phyloP scores from a whole-genome alignment of 2,113 vertebrate species.

The Amia ocellicauda region DNA sequence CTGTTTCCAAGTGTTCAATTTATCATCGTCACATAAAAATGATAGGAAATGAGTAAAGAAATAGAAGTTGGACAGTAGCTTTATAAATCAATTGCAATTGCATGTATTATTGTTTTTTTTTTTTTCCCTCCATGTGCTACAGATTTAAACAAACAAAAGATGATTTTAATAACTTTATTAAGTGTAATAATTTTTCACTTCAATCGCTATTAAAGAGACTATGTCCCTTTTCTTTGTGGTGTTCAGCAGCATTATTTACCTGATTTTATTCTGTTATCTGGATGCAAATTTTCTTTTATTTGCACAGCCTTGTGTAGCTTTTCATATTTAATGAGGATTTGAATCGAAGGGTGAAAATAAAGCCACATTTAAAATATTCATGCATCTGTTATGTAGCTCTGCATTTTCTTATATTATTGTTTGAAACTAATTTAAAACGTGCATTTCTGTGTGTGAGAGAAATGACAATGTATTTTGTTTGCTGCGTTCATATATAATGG shows the following conservation, averaged over 20 bases:
- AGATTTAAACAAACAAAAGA: slow-evolving; percentile 47
- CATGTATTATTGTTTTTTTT: slow-evolving; percentile 65
- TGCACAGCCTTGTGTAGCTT: too few species aligned
- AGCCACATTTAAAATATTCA: neutral
- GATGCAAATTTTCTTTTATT: too few species aligned
- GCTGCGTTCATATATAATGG: too few species aligned
- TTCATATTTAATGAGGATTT: slow-evolving; percentile 1
- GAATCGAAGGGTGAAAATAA: slow-evolving; percentile 4
- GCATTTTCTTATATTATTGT: too few species aligned
- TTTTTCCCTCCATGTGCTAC: slow-evolving; percentile 68
- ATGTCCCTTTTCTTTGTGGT: slow-evolving; percentile 54
- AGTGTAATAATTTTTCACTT: slow-evolving; percentile 72
- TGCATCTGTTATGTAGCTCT: too few species aligned
- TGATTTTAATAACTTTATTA: slow-evolving; percentile 66
- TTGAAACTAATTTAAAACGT: too few species aligned
- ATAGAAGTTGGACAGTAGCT: slow-evolving; percentile 46
- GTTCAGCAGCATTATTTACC: neutral
- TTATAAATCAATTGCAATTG: slow-evolving; percentile 57
- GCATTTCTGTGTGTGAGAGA: too few species aligned
- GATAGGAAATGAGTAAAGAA: slow-evolving; percentile 39
- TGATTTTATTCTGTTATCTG: too few species aligned
- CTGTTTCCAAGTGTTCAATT: slow-evolving; percentile 53
- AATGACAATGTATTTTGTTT: too few species aligned
- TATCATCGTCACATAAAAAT: slow-evolving; percentile 43
- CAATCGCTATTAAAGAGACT: slow-evolving; percentile 69